These are phyloP conservation scores for Tolypeutes matacus DNA, from an alignment of 2,797 vertebrate genomes.

Conservation along the genomic window DNA sequence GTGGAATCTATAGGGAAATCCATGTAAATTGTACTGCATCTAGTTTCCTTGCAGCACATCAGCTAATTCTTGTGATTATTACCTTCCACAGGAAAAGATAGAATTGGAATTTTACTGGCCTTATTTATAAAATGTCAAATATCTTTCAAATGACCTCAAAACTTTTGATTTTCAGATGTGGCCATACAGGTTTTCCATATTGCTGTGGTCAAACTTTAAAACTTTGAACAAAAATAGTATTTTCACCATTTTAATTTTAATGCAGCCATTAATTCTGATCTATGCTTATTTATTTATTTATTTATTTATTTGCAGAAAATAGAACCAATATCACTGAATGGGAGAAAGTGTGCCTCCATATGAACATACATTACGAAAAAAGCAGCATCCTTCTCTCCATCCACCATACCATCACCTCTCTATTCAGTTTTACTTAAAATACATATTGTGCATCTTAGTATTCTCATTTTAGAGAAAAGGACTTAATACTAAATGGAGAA, in stretches of 20 bases:
- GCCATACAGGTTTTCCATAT: neutral
- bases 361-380: neutral
- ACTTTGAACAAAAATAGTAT: neutral
- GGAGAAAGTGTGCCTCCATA: neutral
- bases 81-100: neutral
- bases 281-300: neutral
- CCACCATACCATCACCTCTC: rapidly evolving
- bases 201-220: neutral
- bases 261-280: neutral
- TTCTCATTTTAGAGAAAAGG: neutral
- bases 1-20: neutral
- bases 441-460: neutral
- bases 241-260: neutral
- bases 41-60: neutral
- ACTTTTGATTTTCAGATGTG: neutral
- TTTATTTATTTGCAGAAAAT: constrained; percentile 17
- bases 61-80: neutral
- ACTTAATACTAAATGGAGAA: neutral
- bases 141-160: constrained; percentile 50
- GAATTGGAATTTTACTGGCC: neutral
- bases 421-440: neutral
- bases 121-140: neutral
- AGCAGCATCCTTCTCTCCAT: neutral
- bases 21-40: neutral
- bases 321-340: constrained; percentile 1